phyloP scores from a whole-genome alignment of 2,113 vertebrate species.

The Chloebia gouldiae region DNA sequence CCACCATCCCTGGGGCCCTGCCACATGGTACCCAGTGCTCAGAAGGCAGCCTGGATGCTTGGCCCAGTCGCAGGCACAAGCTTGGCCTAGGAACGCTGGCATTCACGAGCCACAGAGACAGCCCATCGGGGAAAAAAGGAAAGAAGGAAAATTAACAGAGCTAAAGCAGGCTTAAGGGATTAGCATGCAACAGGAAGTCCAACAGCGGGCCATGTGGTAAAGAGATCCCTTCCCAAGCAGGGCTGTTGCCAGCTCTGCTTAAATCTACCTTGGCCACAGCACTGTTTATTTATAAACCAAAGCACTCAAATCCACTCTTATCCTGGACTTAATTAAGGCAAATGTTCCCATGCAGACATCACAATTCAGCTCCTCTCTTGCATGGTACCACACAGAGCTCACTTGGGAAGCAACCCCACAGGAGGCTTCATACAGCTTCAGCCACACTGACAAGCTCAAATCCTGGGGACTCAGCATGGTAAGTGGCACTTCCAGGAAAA shows the following conservation, averaged over 20 bases:
- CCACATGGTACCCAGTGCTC: constrained; percentile 51
- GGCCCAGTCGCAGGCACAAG: not conserved
- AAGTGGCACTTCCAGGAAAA: not conserved
- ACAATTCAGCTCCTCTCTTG: not conserved
- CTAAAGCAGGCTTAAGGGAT: constrained; percentile 73
- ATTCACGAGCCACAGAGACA: not conserved
- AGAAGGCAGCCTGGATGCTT: not conserved
- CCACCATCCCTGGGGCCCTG: constrained; percentile 65
- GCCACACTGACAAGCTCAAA: not conserved
- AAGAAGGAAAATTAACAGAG: constrained; percentile 64
- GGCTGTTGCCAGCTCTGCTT: constrained; percentile 40
- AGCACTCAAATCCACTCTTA: constrained; percentile 47
- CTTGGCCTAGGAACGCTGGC: not conserved
- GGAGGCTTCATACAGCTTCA: not conserved
- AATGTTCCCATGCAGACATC: not conserved
- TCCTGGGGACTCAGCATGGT: not conserved
- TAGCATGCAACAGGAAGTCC: constrained; percentile 62
- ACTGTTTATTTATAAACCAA: constrained; percentile 59
- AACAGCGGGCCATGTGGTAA: constrained; percentile 47
- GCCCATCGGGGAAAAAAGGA: not conserved
- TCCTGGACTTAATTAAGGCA: constrained; percentile 15
- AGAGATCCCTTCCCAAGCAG: constrained; percentile 47
- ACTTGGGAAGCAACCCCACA: not conserved
- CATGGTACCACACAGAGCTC: not conserved
- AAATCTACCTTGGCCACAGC: constrained; percentile 28